Conservation (phyloP, 2,888 invertebrate genomes). For the Mimachlamys varia region DNA sequence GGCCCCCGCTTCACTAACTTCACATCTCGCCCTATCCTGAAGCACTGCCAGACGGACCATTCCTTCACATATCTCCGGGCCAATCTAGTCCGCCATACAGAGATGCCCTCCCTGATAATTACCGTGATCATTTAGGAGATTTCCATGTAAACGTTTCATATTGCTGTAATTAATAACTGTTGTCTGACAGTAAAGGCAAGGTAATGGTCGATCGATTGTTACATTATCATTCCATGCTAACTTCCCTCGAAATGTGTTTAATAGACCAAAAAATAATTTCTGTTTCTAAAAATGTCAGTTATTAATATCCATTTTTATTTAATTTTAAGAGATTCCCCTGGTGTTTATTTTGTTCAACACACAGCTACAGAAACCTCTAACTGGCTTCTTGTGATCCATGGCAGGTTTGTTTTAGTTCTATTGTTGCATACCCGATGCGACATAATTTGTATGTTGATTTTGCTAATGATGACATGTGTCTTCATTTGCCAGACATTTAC, state of each 20-base stretch:
- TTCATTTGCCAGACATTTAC: neutral
- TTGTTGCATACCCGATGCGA: neutral
- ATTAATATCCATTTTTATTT: neutral
- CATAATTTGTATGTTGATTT: neutral
- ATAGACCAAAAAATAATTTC: neutral
- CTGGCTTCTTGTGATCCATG: neutral
- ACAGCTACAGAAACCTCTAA: neutral
- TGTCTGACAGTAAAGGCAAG: neutral
- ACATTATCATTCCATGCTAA: neutral
- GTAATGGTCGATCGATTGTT: neutral
- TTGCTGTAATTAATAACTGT: neutral
- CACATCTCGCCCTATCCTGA: neutral
- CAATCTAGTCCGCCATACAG: neutral
- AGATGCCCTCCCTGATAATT: neutral
- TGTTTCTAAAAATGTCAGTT: neutral
- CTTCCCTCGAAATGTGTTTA: neutral
- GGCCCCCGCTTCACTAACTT: neutral
- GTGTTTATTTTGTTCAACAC: neutral
- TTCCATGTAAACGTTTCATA: slow-evolving; percentile 34
- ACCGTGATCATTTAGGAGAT: neutral
- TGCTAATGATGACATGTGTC: neutral
- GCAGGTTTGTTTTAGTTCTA: neutral
- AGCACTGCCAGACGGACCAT: neutral
- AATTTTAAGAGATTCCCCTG: neutral
- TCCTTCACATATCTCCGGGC: neutral